Percentiles rank a stretch among this genome's conserved stretches.
phyloP scores from a whole-genome alignment of 2,113 vertebrate species.

The Forbesichthys papilliferus region DNA sequence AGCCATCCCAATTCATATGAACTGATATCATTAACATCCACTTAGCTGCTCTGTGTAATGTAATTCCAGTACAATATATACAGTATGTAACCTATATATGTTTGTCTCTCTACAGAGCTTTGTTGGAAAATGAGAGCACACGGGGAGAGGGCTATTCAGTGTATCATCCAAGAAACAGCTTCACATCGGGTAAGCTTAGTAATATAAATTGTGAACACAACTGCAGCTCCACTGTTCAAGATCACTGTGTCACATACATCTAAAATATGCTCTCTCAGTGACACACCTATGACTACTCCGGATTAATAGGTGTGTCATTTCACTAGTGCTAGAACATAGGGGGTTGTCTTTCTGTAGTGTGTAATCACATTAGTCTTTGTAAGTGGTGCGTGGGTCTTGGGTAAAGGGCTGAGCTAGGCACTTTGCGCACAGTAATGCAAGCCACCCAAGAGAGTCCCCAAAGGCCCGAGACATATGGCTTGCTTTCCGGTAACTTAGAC shows the following conservation, averaged over 20 bases:
- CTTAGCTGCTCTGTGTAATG: background rate
- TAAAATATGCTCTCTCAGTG: background rate
- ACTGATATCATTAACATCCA: background rate
- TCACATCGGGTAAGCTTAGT: conserved; percentile 45
- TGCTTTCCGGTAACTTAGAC: conserved; percentile 64
- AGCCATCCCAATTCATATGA: background rate
- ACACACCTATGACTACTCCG: background rate
- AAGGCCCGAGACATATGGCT: conserved; percentile 67
- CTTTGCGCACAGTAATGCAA: conserved; percentile 60
- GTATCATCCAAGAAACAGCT: conserved; percentile 44
- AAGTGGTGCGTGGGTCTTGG: conserved; percentile 2
- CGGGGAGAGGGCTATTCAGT: conserved; percentile 26
- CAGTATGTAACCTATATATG: conserved; percentile 4
- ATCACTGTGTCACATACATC: conserved; percentile 1
- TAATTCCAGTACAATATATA: background rate
- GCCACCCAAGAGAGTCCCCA: conserved; percentile 52
- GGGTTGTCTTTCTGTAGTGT: conserved; percentile 14
- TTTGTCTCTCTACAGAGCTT: conserved; percentile 64
- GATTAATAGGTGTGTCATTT: background rate
- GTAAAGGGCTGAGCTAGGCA: conserved; percentile 43
- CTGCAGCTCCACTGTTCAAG: background rate
- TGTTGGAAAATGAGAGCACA: conserved; percentile 69
- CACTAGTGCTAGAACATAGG: conserved; percentile 24
- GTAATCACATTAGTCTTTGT: conserved; percentile 29
- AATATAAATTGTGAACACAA: background rate